These are phyloP conservation scores for Pammene aurita DNA, from an alignment of 2,888 invertebrate genomes.

Conservation along the genomic window DNA sequence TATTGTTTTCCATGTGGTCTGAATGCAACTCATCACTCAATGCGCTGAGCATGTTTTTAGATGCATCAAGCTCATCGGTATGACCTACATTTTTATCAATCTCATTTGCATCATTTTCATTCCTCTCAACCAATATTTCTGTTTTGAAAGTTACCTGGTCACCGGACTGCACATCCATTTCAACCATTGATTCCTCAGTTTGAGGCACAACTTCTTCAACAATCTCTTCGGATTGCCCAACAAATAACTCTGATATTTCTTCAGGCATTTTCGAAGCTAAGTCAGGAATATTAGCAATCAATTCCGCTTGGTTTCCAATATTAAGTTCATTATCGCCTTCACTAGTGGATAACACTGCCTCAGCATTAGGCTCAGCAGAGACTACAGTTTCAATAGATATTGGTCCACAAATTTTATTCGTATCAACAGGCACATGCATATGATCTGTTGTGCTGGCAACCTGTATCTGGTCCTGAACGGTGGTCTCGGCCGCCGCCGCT, in stretches of 20 bases:
- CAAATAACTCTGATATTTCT: slow-evolving; percentile 36
- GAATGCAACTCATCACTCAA: slow-evolving; percentile 72
- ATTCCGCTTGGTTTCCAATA: slow-evolving; percentile 18
- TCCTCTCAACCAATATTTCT: slow-evolving; percentile 72
- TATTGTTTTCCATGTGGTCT: slow-evolving; percentile 70
- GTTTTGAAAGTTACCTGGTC: slow-evolving; percentile 70
- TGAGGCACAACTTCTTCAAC: slow-evolving; percentile 42
- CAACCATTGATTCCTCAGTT: slow-evolving; percentile 44
- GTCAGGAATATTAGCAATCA: slow-evolving; percentile 11
- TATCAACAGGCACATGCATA: slow-evolving; percentile 4
- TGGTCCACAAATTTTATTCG: slow-evolving; percentile 4
- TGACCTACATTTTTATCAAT: slow-evolving; percentile 45
- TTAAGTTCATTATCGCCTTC: slow-evolving; percentile 4
- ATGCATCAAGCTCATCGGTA: slow-evolving; percentile 46
- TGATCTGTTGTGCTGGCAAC: slow-evolving; percentile 21
- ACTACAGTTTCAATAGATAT: slow-evolving; percentile 15
- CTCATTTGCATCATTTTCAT: slow-evolving; percentile 51
- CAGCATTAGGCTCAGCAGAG: slow-evolving; percentile 16
- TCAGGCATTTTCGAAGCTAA: slow-evolving; percentile 24
- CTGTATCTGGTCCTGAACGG: slow-evolving; percentile 13
- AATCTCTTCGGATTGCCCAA: slow-evolving; percentile 42
- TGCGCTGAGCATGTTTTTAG: slow-evolving; percentile 66
- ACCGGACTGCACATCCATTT: slow-evolving; percentile 47
- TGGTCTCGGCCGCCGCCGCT: slow-evolving; percentile 9
- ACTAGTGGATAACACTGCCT: slow-evolving; percentile 8